Evolutionary conservation across 2,888 invertebrate species (phyloP), one percentile per base, ranked within the genome.

Genomic region (Scrobipalpa atriplicella): DNA sequence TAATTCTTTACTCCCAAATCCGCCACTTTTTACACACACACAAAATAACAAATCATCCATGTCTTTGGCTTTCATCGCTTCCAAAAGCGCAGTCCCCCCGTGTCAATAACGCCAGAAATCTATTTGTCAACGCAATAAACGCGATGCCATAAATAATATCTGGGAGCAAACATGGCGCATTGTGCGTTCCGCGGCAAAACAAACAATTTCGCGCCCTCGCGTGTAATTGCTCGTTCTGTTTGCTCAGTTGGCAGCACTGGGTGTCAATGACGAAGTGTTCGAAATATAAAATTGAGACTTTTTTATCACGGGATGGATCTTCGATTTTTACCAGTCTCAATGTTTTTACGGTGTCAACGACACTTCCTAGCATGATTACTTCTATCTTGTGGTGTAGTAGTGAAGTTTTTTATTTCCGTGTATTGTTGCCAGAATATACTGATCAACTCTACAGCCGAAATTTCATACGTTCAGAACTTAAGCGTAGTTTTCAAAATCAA

Each of bases 71-170:
- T 58, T 58, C 38, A 36, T 16, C 58, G 29, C 60, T 67, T 64
- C 41, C 39, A 38, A 64, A 67, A 64, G 69, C 56, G 54, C 65
- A 66, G 51, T 62, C 65, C 66, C 68, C 68, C 70, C 80, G 86
- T 84, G 84, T 85, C 84, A 83, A 86, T 85, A 82, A 79, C 80
- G 73, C 77, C 70, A 75, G 76, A 84, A 84, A 84, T 82, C 80
- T 85, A 85, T 87, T 87, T 87, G 83, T 81, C 80, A 79, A 78
- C 75, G 83, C 81, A 82, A 82, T 82, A 78, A 80, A 82, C 75
- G 78, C 83, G 75, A 87, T 87, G 78, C 83, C 75, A 87, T 87
- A 87, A 87, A 87, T 86, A 86, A 86, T 86, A 85, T 84, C 82
- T 71, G 67, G 75, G 68, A 67, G 81, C 81, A 87, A 87, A 87